These are phyloP conservation scores for Sus cebifrons DNA, from an alignment of 2,797 vertebrate genomes.

Conservation along the genomic window DNA sequence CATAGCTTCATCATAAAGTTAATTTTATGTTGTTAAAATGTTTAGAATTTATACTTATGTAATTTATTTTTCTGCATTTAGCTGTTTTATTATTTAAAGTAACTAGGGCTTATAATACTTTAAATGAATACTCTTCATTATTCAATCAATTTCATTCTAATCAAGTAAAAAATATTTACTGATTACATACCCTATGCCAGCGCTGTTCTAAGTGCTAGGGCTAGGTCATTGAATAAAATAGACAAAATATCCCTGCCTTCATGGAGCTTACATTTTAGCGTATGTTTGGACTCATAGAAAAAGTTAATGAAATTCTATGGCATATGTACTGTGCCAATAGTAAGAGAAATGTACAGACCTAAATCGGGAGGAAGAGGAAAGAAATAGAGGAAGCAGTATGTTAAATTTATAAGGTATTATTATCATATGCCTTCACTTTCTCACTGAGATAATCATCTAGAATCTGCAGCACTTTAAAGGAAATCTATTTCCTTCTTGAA, in stretches of 20 bases:
- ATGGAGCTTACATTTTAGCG: background rate
- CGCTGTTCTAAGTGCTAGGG: background rate
- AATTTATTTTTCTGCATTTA: constrained; percentile 29
- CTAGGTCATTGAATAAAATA: background rate
- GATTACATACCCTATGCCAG: background rate
- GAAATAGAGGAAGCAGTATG: background rate
- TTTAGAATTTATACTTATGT: background rate
- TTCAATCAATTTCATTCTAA: background rate
- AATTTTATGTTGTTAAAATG: background rate
- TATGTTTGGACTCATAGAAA: background rate
- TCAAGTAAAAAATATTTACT: background rate
- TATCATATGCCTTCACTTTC: background rate
- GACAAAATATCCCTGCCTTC: background rate
- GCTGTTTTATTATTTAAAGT: background rate
- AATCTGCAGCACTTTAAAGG: background rate
- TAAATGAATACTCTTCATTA: background rate
- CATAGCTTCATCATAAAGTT: background rate
- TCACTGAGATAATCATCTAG: background rate
- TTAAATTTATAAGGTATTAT: background rate
- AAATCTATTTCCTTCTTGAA: background rate
- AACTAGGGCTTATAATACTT: constrained; percentile 12
- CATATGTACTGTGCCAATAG: background rate
- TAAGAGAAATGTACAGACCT: background rate
- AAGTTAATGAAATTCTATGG: background rate
- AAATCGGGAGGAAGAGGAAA: background rate